A percentile compares a stretch with the other conserved stretches of the same genome.
phyloP scores from a whole-genome alignment of 1,140 invertebrate genomes.

The Drosophila murphyi region DNA sequence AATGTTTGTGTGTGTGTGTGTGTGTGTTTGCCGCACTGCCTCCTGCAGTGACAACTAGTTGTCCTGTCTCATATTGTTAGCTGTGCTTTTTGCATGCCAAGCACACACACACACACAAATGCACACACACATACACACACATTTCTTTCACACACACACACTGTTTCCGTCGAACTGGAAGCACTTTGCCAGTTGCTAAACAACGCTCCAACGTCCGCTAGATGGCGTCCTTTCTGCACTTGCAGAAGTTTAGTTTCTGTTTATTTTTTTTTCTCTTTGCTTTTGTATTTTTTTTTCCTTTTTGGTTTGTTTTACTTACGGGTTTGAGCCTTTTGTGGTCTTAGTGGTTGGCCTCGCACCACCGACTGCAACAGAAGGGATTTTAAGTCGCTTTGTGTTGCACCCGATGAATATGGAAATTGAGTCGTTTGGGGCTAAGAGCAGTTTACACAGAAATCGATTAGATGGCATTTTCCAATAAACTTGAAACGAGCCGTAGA shows the following conservation, averaged over 20 bases:
- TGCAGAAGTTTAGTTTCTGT: conserved; percentile 36
- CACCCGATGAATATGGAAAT: neutral
- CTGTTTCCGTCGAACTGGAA: conserved; percentile 11
- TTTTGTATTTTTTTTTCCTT: conserved; percentile 38
- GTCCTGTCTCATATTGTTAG: conserved; percentile 2
- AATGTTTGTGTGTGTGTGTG: conserved; percentile 45
- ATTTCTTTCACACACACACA: conserved; percentile 23
- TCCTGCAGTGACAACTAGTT: conserved; percentile 1
- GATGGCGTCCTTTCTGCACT: conserved; percentile 23
- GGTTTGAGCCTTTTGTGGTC: conserved; percentile 72
- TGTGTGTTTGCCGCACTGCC: neutral
- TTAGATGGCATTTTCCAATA: conserved; percentile 2
- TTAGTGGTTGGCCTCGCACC: conserved; percentile 49
- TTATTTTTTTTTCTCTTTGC: conserved; percentile 27
- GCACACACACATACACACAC: conserved; percentile 22
- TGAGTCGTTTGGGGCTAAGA: neutral
- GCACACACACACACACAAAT: conserved; percentile 17
- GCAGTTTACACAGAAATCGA: conserved; percentile 18
- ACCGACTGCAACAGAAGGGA: conserved; percentile 28
- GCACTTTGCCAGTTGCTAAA: conserved; percentile 29
- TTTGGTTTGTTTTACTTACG: conserved; percentile 68
- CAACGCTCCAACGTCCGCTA: conserved; percentile 32
- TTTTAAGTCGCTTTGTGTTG: conserved; percentile 19
- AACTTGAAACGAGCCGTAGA: neutral
- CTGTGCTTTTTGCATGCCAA: conserved; percentile 46